Conservation (phyloP, 2,113 vertebrate genomes). For the Tetrao urogallus region DNA sequence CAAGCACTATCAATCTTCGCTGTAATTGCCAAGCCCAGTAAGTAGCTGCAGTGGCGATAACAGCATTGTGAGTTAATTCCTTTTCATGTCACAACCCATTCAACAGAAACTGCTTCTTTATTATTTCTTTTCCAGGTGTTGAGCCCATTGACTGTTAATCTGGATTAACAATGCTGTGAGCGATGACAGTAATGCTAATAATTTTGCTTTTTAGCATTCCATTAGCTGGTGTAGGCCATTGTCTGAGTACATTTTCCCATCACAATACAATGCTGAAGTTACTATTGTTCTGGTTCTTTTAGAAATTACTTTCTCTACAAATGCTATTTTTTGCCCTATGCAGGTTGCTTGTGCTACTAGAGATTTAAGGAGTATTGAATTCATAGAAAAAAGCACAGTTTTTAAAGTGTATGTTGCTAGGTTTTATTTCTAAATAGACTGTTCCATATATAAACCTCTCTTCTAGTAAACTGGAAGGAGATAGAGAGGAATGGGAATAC, state of each 20-base stretch:
- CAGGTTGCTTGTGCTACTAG: not conserved
- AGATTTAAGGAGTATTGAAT: not conserved
- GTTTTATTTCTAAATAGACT: not conserved
- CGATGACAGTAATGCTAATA: not conserved
- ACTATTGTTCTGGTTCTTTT: not conserved
- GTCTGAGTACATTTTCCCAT: not conserved
- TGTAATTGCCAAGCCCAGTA: not conserved
- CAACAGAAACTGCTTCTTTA: not conserved
- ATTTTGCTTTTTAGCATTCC: not conserved
- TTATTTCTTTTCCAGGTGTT: not conserved
- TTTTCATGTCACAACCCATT: not conserved
- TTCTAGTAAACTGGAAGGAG: not conserved
- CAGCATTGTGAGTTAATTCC: not conserved
- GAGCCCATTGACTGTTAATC: not conserved
- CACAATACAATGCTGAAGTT: not conserved
- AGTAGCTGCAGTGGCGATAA: not conserved
- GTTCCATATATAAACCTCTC: not conserved
- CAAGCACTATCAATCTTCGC: not conserved
- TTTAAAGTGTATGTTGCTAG: not conserved
- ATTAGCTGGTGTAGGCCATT: not conserved
- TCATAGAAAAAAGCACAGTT: not conserved
- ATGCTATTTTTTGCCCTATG: not conserved
- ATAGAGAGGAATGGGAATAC: not conserved
- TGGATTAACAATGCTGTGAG: not conserved
- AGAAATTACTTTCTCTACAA: not conserved